These are phyloP conservation scores for Sebastes oblongus DNA, from an alignment of 2,797 vertebrate species.

Conservation along the genomic window DNA sequence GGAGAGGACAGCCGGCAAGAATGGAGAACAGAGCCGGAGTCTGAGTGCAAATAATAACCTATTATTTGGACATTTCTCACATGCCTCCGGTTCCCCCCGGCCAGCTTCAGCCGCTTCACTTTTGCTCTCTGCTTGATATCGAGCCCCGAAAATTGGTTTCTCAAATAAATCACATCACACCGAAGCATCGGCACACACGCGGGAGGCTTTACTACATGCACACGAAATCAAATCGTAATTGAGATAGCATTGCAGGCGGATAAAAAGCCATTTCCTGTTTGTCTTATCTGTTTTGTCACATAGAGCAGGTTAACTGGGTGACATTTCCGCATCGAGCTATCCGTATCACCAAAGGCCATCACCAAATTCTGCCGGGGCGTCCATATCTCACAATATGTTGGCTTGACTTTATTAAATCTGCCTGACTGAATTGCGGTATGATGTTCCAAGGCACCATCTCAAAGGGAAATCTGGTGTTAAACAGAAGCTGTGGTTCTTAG, in stretches of 20 bases:
- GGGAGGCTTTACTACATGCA: constrained; percentile 5
- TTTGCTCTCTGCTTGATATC: constrained; percentile 11
- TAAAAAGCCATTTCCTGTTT: constrained; percentile 80
- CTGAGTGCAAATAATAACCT: constrained; percentile 50
- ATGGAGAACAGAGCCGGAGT: constrained; percentile 13
- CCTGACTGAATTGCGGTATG: constrained; percentile 11
- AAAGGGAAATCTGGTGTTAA: constrained; percentile 13
- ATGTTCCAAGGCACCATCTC: constrained; percentile 23
- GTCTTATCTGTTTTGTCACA: constrained; percentile 74
- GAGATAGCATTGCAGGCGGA: constrained; percentile 64
- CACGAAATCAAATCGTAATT: constrained; percentile 71
- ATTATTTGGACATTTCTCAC: constrained; percentile 61
- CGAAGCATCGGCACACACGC: neutral
- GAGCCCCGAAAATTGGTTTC: constrained; percentile 27
- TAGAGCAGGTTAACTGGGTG: constrained; percentile 73
- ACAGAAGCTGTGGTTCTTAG: neutral
- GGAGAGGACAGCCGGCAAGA: constrained; percentile 34
- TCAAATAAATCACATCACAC: neutral
- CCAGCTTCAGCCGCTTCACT: constrained; percentile 3
- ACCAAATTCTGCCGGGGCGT: constrained; percentile 45
- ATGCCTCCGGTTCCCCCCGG: constrained; percentile 4
- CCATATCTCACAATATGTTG: constrained; percentile 59
- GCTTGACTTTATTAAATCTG: constrained; percentile 68
- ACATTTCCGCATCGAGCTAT: constrained; percentile 54
- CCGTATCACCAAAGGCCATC: constrained; percentile 73